Percentiles rank a stretch among this genome's conserved stretches.
These are phyloP conservation scores for Gymnogyps californianus DNA, from an alignment of 2,113 vertebrate genomes.

Conservation along the genomic window DNA sequence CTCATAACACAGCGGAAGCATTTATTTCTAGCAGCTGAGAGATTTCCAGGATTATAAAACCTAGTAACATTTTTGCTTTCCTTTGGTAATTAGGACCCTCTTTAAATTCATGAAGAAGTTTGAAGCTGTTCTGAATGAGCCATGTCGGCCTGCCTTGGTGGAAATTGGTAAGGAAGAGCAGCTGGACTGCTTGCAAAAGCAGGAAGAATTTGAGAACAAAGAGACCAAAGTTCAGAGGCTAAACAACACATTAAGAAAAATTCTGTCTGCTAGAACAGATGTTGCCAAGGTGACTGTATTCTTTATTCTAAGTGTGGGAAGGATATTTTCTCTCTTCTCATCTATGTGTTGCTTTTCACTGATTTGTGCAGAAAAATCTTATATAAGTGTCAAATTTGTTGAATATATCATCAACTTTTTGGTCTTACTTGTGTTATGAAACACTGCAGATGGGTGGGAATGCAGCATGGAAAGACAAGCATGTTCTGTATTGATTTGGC, in stretches of 20 bases:
- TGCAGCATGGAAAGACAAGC: background rate
- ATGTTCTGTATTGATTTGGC: background rate
- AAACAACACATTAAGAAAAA: conserved; percentile 72
- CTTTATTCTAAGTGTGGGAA: background rate
- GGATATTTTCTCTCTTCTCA: background rate
- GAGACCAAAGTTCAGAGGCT: conserved; percentile 79
- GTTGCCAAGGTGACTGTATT: conserved; percentile 66
- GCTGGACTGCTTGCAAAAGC: conserved; percentile 70
- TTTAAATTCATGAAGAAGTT: conserved; percentile 98
- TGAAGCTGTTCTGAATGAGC: conserved; percentile 80
- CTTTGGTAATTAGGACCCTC: conserved; percentile 80
- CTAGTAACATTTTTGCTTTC: background rate
- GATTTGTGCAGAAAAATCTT: background rate
- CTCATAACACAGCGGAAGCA: background rate
- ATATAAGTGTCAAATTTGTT: background rate
- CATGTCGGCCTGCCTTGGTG: conserved; percentile 80
- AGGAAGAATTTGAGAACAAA: conserved; percentile 31
- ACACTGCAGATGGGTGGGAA: background rate
- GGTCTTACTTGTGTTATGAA: background rate
- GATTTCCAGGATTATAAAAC: background rate
- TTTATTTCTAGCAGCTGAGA: background rate
- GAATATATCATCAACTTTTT: background rate
- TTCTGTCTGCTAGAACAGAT: conserved; percentile 68
- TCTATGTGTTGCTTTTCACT: background rate
- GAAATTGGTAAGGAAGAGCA: conserved; percentile 77